Evolutionary conservation across 2,113 vertebrate species (phyloP).

Genomic region (Python bivittatus): DNA sequence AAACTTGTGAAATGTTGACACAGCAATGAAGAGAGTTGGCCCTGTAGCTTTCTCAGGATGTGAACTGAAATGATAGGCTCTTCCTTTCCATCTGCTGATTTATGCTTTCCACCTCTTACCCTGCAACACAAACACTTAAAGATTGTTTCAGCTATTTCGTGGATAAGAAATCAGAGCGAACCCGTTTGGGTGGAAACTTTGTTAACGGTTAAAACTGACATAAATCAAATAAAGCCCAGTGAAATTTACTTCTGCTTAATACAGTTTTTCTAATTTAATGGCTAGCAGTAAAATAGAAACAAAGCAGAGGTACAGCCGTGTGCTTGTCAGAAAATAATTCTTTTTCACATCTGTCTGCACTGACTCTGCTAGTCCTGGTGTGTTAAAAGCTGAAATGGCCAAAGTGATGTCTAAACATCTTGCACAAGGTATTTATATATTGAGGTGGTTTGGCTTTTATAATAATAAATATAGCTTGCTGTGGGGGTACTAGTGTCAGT

Average conservation of each 20-base stretch:
- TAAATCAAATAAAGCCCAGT: neutral
- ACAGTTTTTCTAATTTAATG: neutral
- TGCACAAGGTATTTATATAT: neutral
- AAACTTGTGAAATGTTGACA: neutral
- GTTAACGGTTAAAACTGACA: neutral
- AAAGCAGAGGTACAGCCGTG: neutral
- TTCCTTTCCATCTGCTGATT: constrained; percentile 29
- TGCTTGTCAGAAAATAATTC: neutral
- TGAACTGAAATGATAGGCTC: constrained; percentile 21
- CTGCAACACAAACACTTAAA: constrained; percentile 3
- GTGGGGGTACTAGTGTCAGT: neutral
- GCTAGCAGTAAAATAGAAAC: neutral
- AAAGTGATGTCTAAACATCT: neutral
- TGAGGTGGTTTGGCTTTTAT: neutral
- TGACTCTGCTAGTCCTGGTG: neutral
- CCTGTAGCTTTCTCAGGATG: neutral
- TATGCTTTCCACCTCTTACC: constrained; percentile 5
- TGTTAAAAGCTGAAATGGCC: neutral
- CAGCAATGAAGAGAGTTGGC: constrained; percentile 10
- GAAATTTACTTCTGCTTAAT: neutral
- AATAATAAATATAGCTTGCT: neutral
- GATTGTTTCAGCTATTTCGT: neutral
- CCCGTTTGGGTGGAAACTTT: neutral
- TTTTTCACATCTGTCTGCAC: neutral
- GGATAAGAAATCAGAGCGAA: neutral